Evolutionary conservation across 2,888 invertebrate species (phyloP), one percentile per base, ranked within the genome.

Genomic region (Sinohyriopsis cumingii): DNA sequence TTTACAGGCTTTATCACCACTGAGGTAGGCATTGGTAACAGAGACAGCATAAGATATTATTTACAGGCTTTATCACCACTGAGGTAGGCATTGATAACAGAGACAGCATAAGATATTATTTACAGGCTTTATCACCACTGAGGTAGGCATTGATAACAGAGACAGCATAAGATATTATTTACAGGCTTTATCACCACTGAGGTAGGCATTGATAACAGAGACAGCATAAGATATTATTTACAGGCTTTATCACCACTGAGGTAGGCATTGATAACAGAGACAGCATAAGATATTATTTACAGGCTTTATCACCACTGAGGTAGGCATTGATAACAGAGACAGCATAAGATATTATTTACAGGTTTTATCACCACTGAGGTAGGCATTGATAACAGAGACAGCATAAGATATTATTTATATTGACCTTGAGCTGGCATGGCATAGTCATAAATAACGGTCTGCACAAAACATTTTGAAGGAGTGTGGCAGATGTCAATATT

Each of bases 1-100:
- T n/a, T n/a, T 89, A 95, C 95, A 87, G 99, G 99, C 28, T 28
- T 71, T 12, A 75, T 89, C 4, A 77, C 68, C 15, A 80, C 82
- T 66, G 68, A 82, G 80, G 86, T 86, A 63, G 61, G 70, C 66
- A 28, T 45, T 45, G 22, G 45, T 6, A 24, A 19, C 3, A 67
- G 28, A 25, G 53, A 25, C 18, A 45, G 6, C 20, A 63, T 59
- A 24, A 20, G 15, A 57, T n/a, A n/a, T n/a, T n/a, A n/a, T n/a
- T n/a, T 89, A 95, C 95, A 87, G 99, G 99, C 28, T 28, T 71
- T 12, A 75, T 89, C 4, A 77, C 68, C 15, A 80, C 82, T 66
- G 68, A 82, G 80, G 86, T 86, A 63, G 61, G 70, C 66, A 28
- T 45, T 45, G 22, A 55, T 6, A 24, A 19, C 3, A 67, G 28